Evolutionary conservation across 2,113 vertebrate genomes (phyloP).

Genomic region (Anser cygnoides): DNA sequence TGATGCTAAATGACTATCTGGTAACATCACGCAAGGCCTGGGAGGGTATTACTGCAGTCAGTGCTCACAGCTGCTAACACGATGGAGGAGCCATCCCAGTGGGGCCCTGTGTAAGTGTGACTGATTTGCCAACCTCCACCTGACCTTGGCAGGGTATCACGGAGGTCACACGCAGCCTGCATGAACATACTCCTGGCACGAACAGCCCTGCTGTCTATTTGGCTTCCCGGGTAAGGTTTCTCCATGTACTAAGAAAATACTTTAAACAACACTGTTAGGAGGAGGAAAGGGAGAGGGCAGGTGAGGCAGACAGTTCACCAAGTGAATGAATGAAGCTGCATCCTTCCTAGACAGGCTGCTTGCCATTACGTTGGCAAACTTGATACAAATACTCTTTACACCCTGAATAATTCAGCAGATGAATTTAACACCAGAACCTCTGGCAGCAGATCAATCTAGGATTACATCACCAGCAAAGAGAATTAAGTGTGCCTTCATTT

Average conservation of each 20-base stretch:
- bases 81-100: not conserved
- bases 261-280: not conserved
- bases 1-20: not conserved
- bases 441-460: slow-evolving; percentile 9
- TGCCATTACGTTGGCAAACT: not conserved
- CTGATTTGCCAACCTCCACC: not conserved
- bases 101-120: not conserved
- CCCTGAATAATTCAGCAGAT: slow-evolving; percentile 21
- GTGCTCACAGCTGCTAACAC: not conserved
- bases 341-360: not conserved
- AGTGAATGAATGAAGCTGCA: not conserved
- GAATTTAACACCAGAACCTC: slow-evolving; percentile 28
- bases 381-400: not conserved
- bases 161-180: not conserved
- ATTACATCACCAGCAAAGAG: slow-evolving; percentile 29
- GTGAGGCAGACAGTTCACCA: not conserved
- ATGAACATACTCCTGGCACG: not conserved
- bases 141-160: not conserved
- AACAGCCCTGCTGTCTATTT: not conserved
- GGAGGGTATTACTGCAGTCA: not conserved
- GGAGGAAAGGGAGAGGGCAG: not conserved
- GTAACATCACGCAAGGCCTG: not conserved
- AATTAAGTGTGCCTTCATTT: slow-evolving; percentile 50
- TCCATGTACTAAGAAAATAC: not conserved
- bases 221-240: not conserved